A percentile compares a stretch with the other conserved stretches of the same genome.
Conservation (phyloP, 2,888 invertebrate genomes). For the Sympetrum striolatum region DNA sequence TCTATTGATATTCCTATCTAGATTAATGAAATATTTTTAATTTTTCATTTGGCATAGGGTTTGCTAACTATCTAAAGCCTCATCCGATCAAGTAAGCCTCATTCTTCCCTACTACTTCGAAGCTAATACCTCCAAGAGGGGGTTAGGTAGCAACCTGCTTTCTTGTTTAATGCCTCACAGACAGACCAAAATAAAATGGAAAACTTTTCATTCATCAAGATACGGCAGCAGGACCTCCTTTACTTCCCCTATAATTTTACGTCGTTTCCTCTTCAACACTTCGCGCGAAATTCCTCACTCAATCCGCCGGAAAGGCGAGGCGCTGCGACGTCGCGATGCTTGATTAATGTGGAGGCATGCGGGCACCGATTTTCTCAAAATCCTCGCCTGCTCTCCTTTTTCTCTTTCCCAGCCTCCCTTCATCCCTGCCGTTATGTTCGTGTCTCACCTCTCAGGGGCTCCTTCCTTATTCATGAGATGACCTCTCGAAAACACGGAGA, state of each 20-base stretch:
- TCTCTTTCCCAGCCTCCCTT: not conserved
- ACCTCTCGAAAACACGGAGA: not conserved
- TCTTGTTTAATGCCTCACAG: no score
- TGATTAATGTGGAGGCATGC: constrained; percentile 25
- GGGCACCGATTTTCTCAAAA: not conserved
- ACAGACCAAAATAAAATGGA: no score
- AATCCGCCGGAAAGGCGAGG: not conserved
- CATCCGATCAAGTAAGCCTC: no score
- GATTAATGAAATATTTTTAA: no score
- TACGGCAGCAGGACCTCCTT: no score
- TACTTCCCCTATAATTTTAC: not conserved
- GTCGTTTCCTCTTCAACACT: not conserved
- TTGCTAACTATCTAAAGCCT: no score
- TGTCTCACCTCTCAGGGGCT: not conserved
- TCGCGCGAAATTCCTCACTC: not conserved
- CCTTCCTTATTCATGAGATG: constrained; percentile 35
- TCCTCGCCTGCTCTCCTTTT: not conserved
- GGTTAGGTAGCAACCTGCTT: no score
- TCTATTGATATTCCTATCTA: no score
- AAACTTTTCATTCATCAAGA: no score
- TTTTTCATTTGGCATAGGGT: no score
- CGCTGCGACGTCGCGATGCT: not conserved
- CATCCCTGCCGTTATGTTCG: not conserved
- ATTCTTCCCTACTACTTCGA: no score
- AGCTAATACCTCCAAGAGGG: no score